Evolutionary conservation across 2,113 vertebrate species (phyloP), one percentile per base, ranked within the genome.

Genomic region (Falcunculus frontatus): DNA sequence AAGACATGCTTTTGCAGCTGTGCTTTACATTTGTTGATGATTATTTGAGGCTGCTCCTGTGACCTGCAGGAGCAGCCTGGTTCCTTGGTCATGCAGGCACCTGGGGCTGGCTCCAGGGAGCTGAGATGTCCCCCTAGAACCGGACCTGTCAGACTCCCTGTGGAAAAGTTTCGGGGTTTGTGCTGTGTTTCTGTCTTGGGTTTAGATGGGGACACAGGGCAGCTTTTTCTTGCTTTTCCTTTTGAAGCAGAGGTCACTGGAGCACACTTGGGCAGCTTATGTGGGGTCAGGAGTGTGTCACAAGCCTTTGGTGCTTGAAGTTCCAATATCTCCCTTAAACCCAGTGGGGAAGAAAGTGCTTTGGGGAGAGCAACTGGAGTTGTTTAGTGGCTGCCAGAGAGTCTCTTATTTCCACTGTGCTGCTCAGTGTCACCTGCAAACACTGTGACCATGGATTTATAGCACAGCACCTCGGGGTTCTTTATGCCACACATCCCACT

Each of bases 371-470:
- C 26, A 44, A 4, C 13, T 44, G 9, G 73, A 23, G 19, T 60
- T 75, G 55, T 67, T 89, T 17, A 20, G 53, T 32, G n/a, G 23
- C 65, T 82, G 12, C 32, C 35, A 0, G 35, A 52, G 30, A n/a
- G 73, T 59, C 33, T 63, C 13, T 55, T 10, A 1, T 32, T 68
- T 0, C 9, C 3, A 0, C 7, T 59, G 11, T 22, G 60, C 42
- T 86, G 76, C 41, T 7, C 7, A 26, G 60, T 21, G 41, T 68
- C 39, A 73, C 76, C 62, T 44, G 64, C 62, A 73, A 53, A 17
- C 1, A 0, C 76, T 42, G 67, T 20, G 50, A 47, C 67, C 12
- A 0, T 44, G 79, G 52, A 63, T 90, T 92, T 90, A 32, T 17
- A 11, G 39, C 22, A 7, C 3, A 3, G n/a, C 49, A 46, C 56